A percentile compares a stretch with the other conserved stretches of the same genome.
These are phyloP conservation scores for Campoplex nolae DNA, from an alignment of 2,888 invertebrate species.

Conservation along the genomic window DNA sequence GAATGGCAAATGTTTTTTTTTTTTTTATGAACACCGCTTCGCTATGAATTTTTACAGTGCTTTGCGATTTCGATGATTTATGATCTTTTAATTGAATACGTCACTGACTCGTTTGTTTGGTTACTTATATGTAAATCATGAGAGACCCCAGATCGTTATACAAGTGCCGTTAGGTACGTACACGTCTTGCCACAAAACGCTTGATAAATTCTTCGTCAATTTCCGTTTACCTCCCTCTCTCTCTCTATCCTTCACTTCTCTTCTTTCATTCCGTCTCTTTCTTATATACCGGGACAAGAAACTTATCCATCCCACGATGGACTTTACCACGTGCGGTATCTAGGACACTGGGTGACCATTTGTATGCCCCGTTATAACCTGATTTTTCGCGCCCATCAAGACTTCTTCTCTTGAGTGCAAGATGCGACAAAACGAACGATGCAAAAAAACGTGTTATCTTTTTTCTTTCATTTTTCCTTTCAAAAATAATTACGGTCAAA, in stretches of 20 bases:
- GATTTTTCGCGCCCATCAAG: conserved; percentile 73
- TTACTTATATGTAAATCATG: conserved; percentile 16
- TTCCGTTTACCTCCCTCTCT: conserved; percentile 15
- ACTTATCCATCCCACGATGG: conserved; percentile 40
- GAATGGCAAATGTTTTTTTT: neutral
- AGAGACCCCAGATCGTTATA: conserved; percentile 13
- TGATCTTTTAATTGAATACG: neutral
- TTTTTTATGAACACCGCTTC: neutral
- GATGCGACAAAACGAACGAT: conserved; percentile 16
- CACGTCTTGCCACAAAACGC: conserved; percentile 23
- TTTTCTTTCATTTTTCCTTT: neutral
- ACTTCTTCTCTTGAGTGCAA: conserved; percentile 10
- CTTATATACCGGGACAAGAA: conserved; percentile 34
- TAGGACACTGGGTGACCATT: conserved; percentile 83
- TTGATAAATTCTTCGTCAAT: conserved; percentile 55
- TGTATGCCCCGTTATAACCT: conserved; percentile 83
- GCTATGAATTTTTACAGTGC: neutral
- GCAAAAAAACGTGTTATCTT: neutral
- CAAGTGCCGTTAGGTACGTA: conserved; percentile 44
- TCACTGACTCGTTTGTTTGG: neutral
- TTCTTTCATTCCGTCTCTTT: conserved; percentile 17
- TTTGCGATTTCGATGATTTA: neutral
- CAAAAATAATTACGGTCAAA: neutral
- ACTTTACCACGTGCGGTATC: conserved; percentile 74
- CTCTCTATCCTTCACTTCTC: conserved; percentile 29